Conservation (phyloP, 1,140 invertebrate genomes). For the Lineus longissimus region DNA sequence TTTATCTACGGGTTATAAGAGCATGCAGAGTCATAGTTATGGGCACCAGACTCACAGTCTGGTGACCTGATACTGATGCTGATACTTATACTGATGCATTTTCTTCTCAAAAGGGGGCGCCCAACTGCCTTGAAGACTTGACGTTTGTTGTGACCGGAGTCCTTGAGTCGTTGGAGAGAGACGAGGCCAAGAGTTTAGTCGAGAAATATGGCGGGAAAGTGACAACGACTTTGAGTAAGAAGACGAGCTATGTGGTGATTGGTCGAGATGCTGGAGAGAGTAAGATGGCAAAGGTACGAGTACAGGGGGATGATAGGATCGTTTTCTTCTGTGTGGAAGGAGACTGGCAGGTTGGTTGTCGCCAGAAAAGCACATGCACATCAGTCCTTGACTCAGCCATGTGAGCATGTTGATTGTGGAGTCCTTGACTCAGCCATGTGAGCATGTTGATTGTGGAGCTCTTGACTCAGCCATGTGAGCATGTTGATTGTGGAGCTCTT, state of each 20-base stretch:
- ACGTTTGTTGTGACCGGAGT: constrained; percentile 85
- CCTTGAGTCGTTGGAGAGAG: constrained; percentile 79
- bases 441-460: no score
- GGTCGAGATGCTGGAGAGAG: constrained; percentile 79
- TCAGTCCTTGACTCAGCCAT: no score
- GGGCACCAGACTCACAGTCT: no score
- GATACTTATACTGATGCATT: neutral
- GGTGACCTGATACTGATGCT: neutral
- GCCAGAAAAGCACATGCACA: no score
- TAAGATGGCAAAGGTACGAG: constrained; percentile 69
- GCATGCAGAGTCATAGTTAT: neutral
- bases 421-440: no score
- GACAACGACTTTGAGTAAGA: constrained; percentile 70
- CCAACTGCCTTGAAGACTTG: constrained; percentile 64
- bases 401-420: no score
- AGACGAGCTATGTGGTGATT: constrained; percentile 76
- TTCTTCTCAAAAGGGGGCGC: constrained; percentile 60
- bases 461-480: no score
- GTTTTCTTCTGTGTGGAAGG: constrained; percentile 8
- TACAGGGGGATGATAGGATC: constrained; percentile 10
- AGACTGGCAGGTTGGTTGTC: no score
- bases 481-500: no score
- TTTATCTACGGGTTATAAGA: neutral
- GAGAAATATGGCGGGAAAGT: constrained; percentile 77
- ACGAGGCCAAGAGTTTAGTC: constrained; percentile 72